Evolutionary conservation across 2,113 vertebrate species (phyloP).

Genomic region (Myiozetetes cayanensis): DNA sequence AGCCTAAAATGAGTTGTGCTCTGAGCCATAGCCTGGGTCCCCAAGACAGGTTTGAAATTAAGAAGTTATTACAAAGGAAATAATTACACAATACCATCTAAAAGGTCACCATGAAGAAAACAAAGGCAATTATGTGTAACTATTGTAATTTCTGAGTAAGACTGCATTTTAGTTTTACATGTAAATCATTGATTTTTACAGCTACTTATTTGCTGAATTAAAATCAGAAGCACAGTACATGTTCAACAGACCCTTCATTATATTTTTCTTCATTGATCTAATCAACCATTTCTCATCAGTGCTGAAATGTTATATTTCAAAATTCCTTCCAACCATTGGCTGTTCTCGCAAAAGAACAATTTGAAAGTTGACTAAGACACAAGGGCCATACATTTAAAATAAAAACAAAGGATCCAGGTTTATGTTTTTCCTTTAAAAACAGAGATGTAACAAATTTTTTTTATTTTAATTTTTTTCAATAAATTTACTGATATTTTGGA

Average conservation of each 20-base stretch:
- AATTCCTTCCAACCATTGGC: neutral
- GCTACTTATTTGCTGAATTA: neutral
- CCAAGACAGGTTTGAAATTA: neutral
- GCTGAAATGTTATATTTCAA: neutral
- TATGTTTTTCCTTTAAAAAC: neutral
- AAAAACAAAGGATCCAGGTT: neutral
- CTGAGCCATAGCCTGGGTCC: neutral
- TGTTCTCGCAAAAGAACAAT: neutral
- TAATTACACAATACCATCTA: accelerated
- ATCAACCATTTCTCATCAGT: neutral
- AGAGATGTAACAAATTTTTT: neutral
- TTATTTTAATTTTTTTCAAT: neutral
- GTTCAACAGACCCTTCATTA: neutral
- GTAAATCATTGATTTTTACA: neutral
- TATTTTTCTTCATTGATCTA: neutral
- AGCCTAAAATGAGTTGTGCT: neutral
- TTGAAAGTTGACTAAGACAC: neutral
- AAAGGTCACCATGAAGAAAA: neutral
- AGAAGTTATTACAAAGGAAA: neutral
- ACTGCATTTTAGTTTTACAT: neutral
- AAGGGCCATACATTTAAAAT: neutral
- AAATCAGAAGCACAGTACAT: neutral
- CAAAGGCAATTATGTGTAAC: neutral
- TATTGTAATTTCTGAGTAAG: neutral
- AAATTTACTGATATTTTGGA: neutral